A percentile compares a stretch with the other conserved stretches of the same genome.
Conservation (phyloP, 2,888 invertebrate species). For the Monoplex corrugatus region DNA sequence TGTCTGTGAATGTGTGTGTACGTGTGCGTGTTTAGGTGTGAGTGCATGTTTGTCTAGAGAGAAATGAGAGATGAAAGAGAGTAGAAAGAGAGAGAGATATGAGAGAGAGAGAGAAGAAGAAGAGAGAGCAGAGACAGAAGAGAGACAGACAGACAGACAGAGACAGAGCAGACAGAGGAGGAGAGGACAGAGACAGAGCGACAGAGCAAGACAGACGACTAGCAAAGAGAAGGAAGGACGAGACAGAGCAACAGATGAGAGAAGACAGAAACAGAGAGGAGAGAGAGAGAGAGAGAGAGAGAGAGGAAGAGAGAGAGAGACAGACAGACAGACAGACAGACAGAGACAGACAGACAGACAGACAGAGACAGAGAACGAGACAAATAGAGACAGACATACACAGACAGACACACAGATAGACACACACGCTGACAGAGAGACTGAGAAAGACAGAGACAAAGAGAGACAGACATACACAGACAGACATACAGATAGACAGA, state of each 20-base stretch:
- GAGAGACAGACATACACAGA: too few relatives aligned
- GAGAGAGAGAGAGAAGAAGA: neutral
- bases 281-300: neutral
- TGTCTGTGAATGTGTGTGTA: neutral
- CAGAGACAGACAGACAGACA: neutral
- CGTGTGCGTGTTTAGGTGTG: neutral
- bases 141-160: conserved; percentile 3
- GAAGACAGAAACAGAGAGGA: neutral
- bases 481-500: too few relatives aligned
- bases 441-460: too few relatives aligned
- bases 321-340: neutral
- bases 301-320: neutral
- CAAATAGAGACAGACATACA: too few relatives aligned
- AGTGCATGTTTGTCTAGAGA: neutral
- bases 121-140: too few relatives aligned
- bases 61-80: too few relatives aligned
- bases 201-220: too few relatives aligned
- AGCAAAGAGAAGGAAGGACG: too few relatives aligned
- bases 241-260: neutral
- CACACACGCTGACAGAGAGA: too few relatives aligned
- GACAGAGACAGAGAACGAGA: neutral
- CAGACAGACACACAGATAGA: too few relatives aligned
- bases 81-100: neutral
- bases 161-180: neutral
- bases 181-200: too few relatives aligned